Conservation (phyloP, 2,113 vertebrate genomes). For the Vulpes vulpes region DNA sequence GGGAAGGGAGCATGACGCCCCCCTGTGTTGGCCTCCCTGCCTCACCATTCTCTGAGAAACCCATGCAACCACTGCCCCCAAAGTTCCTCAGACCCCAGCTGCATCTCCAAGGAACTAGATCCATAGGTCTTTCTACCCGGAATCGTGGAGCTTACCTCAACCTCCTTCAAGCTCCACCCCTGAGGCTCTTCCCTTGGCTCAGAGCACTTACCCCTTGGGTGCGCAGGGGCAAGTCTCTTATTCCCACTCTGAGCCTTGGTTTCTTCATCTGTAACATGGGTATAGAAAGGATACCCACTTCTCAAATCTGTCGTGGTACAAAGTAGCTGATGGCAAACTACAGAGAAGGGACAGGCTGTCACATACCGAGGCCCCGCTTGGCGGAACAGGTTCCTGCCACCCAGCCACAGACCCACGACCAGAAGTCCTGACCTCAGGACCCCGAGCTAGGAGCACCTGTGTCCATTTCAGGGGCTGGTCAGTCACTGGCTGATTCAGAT, state of each 20-base stretch:
- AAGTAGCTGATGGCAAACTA: not conserved
- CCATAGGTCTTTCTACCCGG: not conserved
- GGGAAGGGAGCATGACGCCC: not conserved
- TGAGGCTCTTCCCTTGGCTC: no score
- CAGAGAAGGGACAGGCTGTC: not conserved
- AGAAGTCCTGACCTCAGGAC: not conserved
- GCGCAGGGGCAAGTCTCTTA: no score
- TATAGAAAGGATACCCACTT: not conserved
- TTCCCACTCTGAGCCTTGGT: not conserved
- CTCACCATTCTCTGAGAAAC: not conserved
- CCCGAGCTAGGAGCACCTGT: not conserved
- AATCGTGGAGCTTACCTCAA: rapidly evolving
- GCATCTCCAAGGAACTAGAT: not conserved
- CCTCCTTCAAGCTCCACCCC: not conserved
- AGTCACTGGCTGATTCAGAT: not conserved
- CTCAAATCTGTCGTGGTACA: not conserved
- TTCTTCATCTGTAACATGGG: not conserved
- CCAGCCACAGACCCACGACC: not conserved
- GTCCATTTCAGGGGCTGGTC: not conserved
- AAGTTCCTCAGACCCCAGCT: not conserved
- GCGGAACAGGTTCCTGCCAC: not conserved
- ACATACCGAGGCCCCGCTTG: rapidly evolving
- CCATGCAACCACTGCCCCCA: not conserved
- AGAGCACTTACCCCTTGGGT: no score
- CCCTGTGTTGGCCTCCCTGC: not conserved